Evolutionary conservation across 2,888 invertebrate species (phyloP), one percentile per base, ranked within the genome.

Genomic region (Zootermopsis nevadensis): DNA sequence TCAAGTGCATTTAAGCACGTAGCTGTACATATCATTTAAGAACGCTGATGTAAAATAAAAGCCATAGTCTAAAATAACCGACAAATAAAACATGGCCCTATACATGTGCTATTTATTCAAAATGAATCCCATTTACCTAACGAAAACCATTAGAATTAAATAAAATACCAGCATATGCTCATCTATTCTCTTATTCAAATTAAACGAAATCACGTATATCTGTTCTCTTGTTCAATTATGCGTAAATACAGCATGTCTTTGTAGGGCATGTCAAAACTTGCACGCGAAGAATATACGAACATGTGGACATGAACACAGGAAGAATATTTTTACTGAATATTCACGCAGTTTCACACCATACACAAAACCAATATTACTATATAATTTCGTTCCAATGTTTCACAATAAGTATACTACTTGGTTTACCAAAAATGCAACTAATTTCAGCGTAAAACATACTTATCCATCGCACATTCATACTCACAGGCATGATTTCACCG

Each of bases 401-500:
- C 8, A 8, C 27, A 60, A n/a, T n/a, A 27, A 60, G 12, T 60
- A 60, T 27, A 1, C 60, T 60, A 38, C 24, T 33, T 30, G 6
- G 24, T 10, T 15, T 12, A 74, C n/a, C 2, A 10, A 33, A 31
- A 31, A n/a, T 33, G 22, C 72, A 31, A 30, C 33, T 79, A 33
- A 79, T 30, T 79, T 27, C 31, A 33, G 8, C 15, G 27, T 24
- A 79, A 77, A 48, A 79, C 79, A 79, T 19, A 24, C 22, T 24
- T 53, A 60, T 30, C 31, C 24, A 7, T 33, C 27, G 22, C 6
- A 53, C 2, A 22, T 79, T 55, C 7, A 55, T 79, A 79, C 79
- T 79, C 22, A 79, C 79, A 79, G 79, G 79, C 79, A 79, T 79
- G 79, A 79, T 79, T 55, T 22, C 60, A 79, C 60, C 55, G 60